Percentiles rank a stretch among this genome's conserved stretches.
phyloP scores from a whole-genome alignment of 64 coral and sea anemone genomes.

The Acropora tenuis region DNA sequence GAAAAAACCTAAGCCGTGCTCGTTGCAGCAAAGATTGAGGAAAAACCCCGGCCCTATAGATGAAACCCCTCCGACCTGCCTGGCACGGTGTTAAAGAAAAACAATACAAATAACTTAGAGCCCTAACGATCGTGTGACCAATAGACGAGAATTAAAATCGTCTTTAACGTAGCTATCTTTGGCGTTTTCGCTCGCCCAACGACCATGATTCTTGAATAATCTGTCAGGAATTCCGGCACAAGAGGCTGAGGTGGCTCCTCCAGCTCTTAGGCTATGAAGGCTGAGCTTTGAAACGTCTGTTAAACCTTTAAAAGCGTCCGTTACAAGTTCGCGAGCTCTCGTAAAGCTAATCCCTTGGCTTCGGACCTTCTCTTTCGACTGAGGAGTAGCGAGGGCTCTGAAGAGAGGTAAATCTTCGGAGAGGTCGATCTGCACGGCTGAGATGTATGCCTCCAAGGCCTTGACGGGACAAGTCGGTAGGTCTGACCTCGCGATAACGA shows the following conservation, averaged over 20 bases:
- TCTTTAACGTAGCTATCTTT: too few relatives aligned
- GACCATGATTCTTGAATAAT: not conserved
- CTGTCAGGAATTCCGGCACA: slow-evolving; percentile 50
- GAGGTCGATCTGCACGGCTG: slow-evolving; percentile 22
- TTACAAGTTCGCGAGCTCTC: too few relatives aligned
- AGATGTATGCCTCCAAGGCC: not conserved
- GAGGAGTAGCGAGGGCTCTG: slow-evolving; percentile 25
- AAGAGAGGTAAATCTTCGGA: not conserved
- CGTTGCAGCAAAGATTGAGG: not conserved
- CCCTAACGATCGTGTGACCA: too few relatives aligned
- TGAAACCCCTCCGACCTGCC: slow-evolving; percentile 48
- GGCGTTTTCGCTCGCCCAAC: too few relatives aligned
- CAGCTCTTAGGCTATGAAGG: not conserved
- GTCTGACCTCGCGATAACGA: too few relatives aligned
- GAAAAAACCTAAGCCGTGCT: too few relatives aligned
- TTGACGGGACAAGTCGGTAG: too few relatives aligned
- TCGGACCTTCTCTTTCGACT: slow-evolving; percentile 18
- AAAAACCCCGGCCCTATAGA: too few relatives aligned
- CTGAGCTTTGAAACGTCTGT: slow-evolving; percentile 46
- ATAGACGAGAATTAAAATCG: too few relatives aligned
- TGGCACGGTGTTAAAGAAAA: slow-evolving; percentile 21
- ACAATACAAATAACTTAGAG: not conserved
- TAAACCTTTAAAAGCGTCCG: too few relatives aligned
- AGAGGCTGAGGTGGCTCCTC: slow-evolving; percentile 24
- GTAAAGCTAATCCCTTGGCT: not conserved